Evolutionary conservation across 2,797 vertebrate species (phyloP).

Genomic region (Dendrocincla tyrannina): DNA sequence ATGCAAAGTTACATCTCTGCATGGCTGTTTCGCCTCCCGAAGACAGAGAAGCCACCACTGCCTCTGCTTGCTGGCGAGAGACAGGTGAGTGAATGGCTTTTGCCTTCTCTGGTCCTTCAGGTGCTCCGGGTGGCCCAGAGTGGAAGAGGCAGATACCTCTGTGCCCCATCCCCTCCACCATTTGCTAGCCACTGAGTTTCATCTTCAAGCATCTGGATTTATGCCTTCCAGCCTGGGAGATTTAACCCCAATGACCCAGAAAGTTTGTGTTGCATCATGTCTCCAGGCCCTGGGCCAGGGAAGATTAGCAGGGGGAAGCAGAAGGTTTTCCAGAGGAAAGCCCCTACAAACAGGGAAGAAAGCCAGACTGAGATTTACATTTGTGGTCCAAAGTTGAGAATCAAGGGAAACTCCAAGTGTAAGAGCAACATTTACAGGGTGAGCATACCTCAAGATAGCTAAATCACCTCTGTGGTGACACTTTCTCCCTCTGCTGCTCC

Average conservation of each 20-base stretch:
- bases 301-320: background rate
- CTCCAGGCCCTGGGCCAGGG: background rate
- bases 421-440: background rate
- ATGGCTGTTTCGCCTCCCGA: background rate
- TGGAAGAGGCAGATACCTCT: background rate
- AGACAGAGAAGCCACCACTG: accelerated
- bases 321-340: slow-evolving; percentile 32
- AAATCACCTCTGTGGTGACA: background rate
- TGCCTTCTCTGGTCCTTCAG: background rate
- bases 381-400: background rate
- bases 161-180: background rate
- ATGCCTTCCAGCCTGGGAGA: background rate
- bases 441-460: accelerated
- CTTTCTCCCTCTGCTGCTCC: background rate
- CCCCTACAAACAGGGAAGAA: background rate
- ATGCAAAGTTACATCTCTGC: background rate
- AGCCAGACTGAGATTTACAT: background rate
- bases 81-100: accelerated
- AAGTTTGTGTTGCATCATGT: background rate
- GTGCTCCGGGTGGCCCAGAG: accelerated
- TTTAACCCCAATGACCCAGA: accelerated
- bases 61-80: accelerated
- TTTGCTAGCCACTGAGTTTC: background rate
- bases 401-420: background rate
- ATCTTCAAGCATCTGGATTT: background rate